Evolutionary conservation across 2,113 vertebrate genomes (phyloP).

Genomic region (Hyaena hyaena): DNA sequence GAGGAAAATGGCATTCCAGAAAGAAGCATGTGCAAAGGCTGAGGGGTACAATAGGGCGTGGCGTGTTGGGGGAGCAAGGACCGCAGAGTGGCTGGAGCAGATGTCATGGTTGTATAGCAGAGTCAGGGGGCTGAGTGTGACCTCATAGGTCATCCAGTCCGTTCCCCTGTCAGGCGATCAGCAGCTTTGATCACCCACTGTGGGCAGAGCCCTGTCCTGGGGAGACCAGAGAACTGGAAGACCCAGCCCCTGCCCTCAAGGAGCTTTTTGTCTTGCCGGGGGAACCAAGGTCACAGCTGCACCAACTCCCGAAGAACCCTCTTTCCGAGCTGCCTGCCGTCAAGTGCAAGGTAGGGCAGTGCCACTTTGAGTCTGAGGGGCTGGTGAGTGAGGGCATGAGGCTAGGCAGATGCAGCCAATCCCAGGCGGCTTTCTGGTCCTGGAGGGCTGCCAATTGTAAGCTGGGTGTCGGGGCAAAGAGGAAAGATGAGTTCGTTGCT

Average conservation of each 20-base stretch:
- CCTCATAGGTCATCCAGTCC: slow-evolving; percentile 80
- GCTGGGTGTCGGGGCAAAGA: slow-evolving; percentile 46
- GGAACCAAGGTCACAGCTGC: slow-evolving; percentile 78
- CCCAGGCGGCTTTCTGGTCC: slow-evolving; percentile 5
- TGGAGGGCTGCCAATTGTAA: slow-evolving; percentile 38
- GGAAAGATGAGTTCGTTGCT: slow-evolving; percentile 21
- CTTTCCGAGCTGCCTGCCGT: slow-evolving; percentile 82
- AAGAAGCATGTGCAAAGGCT: not conserved
- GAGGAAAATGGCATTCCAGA: slow-evolving; percentile 36
- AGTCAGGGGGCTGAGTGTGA: slow-evolving; percentile 80
- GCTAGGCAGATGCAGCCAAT: slow-evolving; percentile 40
- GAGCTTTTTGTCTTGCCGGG: slow-evolving; percentile 81
- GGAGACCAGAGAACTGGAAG: slow-evolving; percentile 82
- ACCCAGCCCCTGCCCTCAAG: slow-evolving; percentile 82
- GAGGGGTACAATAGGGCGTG: not conserved
- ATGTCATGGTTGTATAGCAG: slow-evolving; percentile 56
- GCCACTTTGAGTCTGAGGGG: slow-evolving; percentile 75
- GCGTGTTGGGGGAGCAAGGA: slow-evolving; percentile 51
- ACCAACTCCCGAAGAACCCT: slow-evolving; percentile 81
- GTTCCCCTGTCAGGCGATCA: slow-evolving; percentile 83
- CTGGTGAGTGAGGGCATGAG: slow-evolving; percentile 72
- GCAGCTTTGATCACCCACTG: slow-evolving; percentile 82
- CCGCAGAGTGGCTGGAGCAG: slow-evolving; percentile 2
- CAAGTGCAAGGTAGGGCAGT: slow-evolving; percentile 83
- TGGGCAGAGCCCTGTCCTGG: slow-evolving; percentile 82